These are phyloP conservation scores for Brachionus paranguensis DNA, from an alignment of 1,140 invertebrate species.

Conservation along the genomic window DNA sequence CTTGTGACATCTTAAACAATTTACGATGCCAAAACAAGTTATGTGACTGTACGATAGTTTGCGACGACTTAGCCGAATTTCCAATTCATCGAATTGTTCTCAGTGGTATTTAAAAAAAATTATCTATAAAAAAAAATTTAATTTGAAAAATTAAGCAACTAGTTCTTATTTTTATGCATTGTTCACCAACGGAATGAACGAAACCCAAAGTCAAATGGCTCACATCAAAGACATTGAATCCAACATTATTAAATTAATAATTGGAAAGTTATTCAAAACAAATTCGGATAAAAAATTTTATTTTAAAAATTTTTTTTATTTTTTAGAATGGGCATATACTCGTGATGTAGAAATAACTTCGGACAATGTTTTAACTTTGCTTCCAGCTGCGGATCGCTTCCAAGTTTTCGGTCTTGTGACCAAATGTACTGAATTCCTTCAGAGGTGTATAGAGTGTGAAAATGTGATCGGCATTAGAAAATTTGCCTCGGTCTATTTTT, in stretches of 20 bases:
- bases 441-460: background rate
- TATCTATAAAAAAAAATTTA: background rate
- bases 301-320: background rate
- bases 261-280: background rate
- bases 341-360: background rate
- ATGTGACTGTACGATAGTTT: conserved; percentile 22
- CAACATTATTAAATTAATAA: background rate
- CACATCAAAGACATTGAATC: background rate
- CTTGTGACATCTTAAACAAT: conserved; percentile 23
- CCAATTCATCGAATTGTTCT: conserved; percentile 36
- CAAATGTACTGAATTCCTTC: conserved; percentile 36
- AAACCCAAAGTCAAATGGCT: background rate
- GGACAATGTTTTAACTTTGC: conserved; percentile 18
- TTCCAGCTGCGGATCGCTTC: conserved; percentile 31
- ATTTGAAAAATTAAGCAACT: background rate
- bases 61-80: conserved; percentile 23
- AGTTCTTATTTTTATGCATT: conserved; percentile 26
- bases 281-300: background rate
- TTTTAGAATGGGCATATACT: conserved; percentile 40
- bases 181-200: conserved; percentile 33
- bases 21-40: conserved; percentile 29
- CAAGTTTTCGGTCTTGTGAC: conserved; percentile 28
- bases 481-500: conserved; percentile 13
- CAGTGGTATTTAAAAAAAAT: background rate
- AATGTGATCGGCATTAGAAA: conserved; percentile 30